Evolutionary conservation across 2,113 vertebrate species (phyloP), one percentile per base, ranked within the genome.

Genomic region (Macaca nemestrina): DNA sequence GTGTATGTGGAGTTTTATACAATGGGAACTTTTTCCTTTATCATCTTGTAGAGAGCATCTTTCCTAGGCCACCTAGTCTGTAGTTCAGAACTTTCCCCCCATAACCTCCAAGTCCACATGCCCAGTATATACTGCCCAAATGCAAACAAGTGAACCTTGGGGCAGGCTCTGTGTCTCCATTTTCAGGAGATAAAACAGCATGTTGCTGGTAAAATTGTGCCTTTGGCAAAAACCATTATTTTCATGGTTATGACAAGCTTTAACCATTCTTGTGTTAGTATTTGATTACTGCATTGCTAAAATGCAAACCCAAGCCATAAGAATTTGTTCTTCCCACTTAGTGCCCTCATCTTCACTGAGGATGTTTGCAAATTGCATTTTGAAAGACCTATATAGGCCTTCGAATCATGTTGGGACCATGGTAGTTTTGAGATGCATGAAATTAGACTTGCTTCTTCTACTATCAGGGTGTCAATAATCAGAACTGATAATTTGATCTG

Each of bases 341-440:
- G 5, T 73, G 14, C 87, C 92, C 5, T 2, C 43, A 72, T 97
- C 78, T 86, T 93, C 55, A 0, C n/a, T 6, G 88, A 96, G 38
- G 0, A 18, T 96, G n/a, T 68, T 96, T 97, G 50, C 55, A 92
- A 67, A 87, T 80, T 96, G 48, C 23, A 78, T 59, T 95, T 97
- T 96, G 87, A 95, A 96, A 96, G 95, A 32, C n/a, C 87, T 92
- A 64, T 97, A 97, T 95, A 45, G 93, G 30, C 70, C 92, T 96
- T 68, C 32, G 93, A 88, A 38, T 98, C 0, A 64, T 97, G 97
- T 94, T 23, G 17, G 14, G 1, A 64, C 27, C 14, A 0, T 35
- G 32, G 16, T 85, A n/a, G 40, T 97, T 89, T 97, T 95, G 5
- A 40, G 89, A 61, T 70, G 4, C 84, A 70, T 43, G 57, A 97